Conservation (phyloP, 2,113 vertebrate genomes). For the Speoplatyrhinus poulsoni region DNA sequence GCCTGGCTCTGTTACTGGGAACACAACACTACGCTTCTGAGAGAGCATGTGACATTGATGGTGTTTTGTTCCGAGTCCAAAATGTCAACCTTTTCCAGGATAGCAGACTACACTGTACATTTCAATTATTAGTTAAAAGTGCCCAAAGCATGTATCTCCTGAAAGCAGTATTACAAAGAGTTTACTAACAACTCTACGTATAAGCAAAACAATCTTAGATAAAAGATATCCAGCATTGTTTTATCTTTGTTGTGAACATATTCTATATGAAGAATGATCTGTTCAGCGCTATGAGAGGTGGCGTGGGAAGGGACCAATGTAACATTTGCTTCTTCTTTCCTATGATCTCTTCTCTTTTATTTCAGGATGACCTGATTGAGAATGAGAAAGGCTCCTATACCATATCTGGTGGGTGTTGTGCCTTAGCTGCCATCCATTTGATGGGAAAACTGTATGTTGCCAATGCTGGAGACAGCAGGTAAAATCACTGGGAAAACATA, state of each 20-base stretch:
- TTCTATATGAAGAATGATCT: conserved; percentile 16
- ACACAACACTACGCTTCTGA: no score
- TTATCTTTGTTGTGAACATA: conserved; percentile 17
- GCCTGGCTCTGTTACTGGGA: no score
- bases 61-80: no score
- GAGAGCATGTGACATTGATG: no score
- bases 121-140: no score
- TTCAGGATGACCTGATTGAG: conserved; percentile 90
- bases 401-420: conserved; percentile 91
- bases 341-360: conserved; percentile 9
- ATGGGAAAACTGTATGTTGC: conserved; percentile 96
- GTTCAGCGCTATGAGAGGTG: background rate
- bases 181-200: no score
- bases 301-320: background rate
- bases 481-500: conserved; percentile 22
- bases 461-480: conserved; percentile 98
- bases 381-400: conserved; percentile 81
- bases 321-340: conserved; percentile 8
- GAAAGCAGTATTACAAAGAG: no score
- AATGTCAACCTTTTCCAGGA: no score
- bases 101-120: no score
- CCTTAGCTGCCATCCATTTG: conserved; percentile 86
- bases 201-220: background rate
- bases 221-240: conserved; percentile 9
- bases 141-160: no score